Base-by-base conservation (phyloP, 2,113 vertebrate genomes). In the Cygnus atratus region DNA sequence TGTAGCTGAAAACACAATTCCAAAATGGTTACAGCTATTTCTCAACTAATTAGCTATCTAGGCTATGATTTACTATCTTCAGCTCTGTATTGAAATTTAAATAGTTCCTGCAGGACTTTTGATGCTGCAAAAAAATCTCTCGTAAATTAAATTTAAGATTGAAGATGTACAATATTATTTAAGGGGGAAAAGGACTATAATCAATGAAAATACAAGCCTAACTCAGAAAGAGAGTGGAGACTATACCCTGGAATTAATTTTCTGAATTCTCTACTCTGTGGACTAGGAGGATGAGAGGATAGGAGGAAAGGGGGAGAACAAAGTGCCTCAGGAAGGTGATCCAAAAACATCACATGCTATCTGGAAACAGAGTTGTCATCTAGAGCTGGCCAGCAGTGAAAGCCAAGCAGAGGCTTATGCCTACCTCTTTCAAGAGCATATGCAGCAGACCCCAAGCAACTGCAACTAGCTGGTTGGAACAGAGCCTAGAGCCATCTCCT, bases 361-460 rank as follows among this genome's bases (percentile, higher is more conserved):
- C 14, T 57, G 50, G 73, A 91, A 87, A 54, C 3, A 48, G 11
- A 48, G 10, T 35, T 92, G 31, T 41, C 7, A 26, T 46, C 10
- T 48, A 37, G 22, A 87, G 22, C 28, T 31, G n/a, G 41, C 41
- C 44, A 35, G 13, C 18, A 11, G 8, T 6, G 41, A 76, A 44
- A 44, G 13, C 28, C 59, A 57, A 55, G 25, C 24, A 35, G 48
- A n/a, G 15, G 15, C 39, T 31, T 48, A 11, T 0, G 0, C 26
- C 24, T 67, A 6, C 57, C 7, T 75, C 8, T 41, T 21, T 76
- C 7, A 22, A 57, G 37, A 25, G 18, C 13, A 5, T 25, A 5
- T 4, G 18, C 28, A 31, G 21, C 35, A 46, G 16, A 84, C n/a
- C 24, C 37, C n/a, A 78, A 57, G 13, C 25, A 37, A 50, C 15